Base-by-base conservation (phyloP, 2,888 invertebrate genomes). In the Mycalesis mineus region DNA sequence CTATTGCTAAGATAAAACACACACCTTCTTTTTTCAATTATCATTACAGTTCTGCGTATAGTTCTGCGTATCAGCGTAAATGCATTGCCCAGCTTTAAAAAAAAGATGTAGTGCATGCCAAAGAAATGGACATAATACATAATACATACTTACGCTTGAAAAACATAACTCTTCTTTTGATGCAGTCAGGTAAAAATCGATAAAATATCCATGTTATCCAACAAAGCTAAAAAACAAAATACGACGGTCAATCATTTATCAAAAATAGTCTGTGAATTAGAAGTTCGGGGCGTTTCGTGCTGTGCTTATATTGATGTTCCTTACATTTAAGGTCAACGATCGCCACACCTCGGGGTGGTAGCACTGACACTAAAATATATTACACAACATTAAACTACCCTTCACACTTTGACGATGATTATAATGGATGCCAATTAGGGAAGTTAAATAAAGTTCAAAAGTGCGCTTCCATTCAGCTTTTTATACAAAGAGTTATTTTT, bases 321-420 rank as follows among this genome's bases (percentile, higher is more conserved):
- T 40, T 48, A 37, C 15, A 22, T 28, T 13, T 37, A 42, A 72
- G 84, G 83, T 83, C 78, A 84, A 77, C 64, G 81, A 37, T 76
- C 82, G 82, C 75, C 84, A 64, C 84, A 47, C 84, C 84, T 68
- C 4, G 15, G 56, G 58, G 58, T 53, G 50, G 52, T 44, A 22
- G 14, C 55, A 51, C 31, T 55, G 48, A 52, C 48, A 52, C 48
- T 55, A 57, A 59, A 60, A 57, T 53, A 49, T 51, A 51, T 57
- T 57, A 51, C 47, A 39, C 15, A 56, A 57, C 13, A 15, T 40
- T 50, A 49, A 22, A 9, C 36, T 36, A 36, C 57, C 60, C 57
- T 40, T 47, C 41, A 50, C 47, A 45, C 36, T 53, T 31, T 29
- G 15, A 33, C 29, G 49, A 47, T 51, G 36, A n/a, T n/a, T n/a